Conservation (phyloP, 2,113 vertebrate species). For the Polyodon spathula region DNA sequence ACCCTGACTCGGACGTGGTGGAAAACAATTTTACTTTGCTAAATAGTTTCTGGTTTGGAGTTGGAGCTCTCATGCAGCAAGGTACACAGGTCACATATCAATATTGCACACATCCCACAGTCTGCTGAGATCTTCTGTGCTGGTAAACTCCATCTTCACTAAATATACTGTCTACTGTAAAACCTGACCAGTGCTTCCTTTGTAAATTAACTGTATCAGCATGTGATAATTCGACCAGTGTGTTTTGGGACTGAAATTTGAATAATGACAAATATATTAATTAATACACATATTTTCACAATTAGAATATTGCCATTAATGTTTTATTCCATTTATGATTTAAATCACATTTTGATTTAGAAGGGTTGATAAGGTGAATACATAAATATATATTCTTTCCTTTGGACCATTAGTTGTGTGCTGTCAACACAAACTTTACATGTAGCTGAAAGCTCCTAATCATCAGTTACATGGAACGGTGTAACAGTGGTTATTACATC, state of each 20-base stretch:
- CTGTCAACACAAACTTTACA: background rate
- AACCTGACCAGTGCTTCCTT: constrained; percentile 27
- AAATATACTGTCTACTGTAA: constrained; percentile 37
- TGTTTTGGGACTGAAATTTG: constrained; percentile 1
- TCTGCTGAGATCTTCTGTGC: constrained; percentile 57
- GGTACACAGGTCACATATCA: constrained; percentile 65
- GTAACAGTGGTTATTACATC: background rate
- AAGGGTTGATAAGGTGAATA: constrained; percentile 10
- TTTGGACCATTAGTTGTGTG: background rate
- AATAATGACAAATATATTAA: background rate
- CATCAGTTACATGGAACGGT: background rate
- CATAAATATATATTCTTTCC: background rate
- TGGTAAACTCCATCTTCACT: constrained; percentile 62
- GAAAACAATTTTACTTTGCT: constrained; percentile 98
- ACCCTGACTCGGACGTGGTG: constrained; percentile 94
- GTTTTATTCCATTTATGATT: background rate
- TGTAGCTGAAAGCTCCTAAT: background rate
- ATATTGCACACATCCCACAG: constrained; percentile 56
- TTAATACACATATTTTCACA: background rate
- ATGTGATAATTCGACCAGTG: background rate
- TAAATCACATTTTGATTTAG: background rate
- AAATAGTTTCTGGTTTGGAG: constrained; percentile 98
- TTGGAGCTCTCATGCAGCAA: constrained; percentile 99
- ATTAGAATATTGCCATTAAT: background rate
- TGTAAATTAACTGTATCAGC: background rate